Conservation (phyloP, 2,113 vertebrate genomes). For the Psephotus haematonotus region DNA sequence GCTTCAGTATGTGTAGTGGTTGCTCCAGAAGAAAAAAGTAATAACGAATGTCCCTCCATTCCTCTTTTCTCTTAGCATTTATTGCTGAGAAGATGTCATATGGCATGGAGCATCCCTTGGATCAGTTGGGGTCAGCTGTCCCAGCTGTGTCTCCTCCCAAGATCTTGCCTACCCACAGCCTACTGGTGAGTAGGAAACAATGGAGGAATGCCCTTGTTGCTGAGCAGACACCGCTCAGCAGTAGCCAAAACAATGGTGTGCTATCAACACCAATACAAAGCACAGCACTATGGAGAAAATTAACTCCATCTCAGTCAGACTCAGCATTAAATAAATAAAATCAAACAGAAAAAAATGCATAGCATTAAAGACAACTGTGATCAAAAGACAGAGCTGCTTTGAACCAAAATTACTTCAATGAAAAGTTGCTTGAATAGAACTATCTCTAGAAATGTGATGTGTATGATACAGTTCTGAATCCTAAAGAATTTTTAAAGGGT, state of each 20-base stretch:
- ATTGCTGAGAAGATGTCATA: not conserved
- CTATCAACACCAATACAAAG: not conserved
- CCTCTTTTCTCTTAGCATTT: not conserved
- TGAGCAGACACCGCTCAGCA: not conserved
- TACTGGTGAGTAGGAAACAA: not conserved
- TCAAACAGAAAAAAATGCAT: not conserved
- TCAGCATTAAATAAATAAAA: no score
- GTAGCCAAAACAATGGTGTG: not conserved
- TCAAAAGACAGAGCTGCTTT: not conserved
- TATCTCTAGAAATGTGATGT: not conserved
- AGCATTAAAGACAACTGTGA: not conserved
- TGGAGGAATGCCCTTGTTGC: not conserved
- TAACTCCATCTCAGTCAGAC: not conserved
- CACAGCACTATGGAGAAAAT: not conserved
- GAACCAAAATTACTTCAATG: not conserved
- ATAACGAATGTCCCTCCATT: not conserved
- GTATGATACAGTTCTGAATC: not conserved
- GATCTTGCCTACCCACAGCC: not conserved
- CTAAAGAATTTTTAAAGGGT: not conserved
- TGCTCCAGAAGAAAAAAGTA: not conserved
- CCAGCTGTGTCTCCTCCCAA: not conserved
- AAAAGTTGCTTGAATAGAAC: not conserved
- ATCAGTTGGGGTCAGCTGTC: not conserved
- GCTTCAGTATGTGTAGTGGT: not conserved
- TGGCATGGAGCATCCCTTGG: rapidly evolving